Conservation (phyloP, 2,113 vertebrate species). For the Apteryx owenii region DNA sequence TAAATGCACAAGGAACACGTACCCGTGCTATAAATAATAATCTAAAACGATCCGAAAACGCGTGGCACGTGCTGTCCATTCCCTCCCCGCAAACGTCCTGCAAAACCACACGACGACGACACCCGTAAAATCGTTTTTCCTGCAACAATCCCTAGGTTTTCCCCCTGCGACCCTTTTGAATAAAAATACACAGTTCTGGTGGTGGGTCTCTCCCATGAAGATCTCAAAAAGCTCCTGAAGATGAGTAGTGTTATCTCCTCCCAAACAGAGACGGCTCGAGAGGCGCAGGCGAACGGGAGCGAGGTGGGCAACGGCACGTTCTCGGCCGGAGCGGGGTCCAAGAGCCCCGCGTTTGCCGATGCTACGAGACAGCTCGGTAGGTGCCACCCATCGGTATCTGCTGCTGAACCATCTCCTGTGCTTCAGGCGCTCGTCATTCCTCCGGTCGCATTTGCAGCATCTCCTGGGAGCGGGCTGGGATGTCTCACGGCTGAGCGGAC, state of each 20-base stretch:
- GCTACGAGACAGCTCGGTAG: background rate
- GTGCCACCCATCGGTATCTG: background rate
- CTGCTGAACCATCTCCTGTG: fast-evolving
- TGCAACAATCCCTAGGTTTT: background rate
- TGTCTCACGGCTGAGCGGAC: background rate
- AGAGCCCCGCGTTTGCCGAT: too few relatives aligned
- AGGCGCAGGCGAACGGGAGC: background rate
- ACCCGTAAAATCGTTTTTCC: background rate
- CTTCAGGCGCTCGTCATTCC: background rate
- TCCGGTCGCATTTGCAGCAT: background rate
- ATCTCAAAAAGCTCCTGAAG: slow-evolving; percentile 5
- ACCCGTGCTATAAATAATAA: background rate
- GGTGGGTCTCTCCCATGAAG: background rate
- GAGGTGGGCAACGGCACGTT: background rate
- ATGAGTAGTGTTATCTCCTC: background rate
- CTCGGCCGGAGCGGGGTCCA: background rate
- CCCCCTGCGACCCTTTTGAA: background rate
- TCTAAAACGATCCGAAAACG: background rate
- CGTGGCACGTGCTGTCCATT: background rate
- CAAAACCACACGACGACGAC: background rate
- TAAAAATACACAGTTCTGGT: background rate
- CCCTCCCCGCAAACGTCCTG: background rate
- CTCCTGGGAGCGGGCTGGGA: background rate
- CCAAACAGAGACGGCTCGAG: background rate
- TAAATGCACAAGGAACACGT: background rate